Conservation (phyloP, 2,888 invertebrate genomes). For the Dichetophora obliterata region DNA sequence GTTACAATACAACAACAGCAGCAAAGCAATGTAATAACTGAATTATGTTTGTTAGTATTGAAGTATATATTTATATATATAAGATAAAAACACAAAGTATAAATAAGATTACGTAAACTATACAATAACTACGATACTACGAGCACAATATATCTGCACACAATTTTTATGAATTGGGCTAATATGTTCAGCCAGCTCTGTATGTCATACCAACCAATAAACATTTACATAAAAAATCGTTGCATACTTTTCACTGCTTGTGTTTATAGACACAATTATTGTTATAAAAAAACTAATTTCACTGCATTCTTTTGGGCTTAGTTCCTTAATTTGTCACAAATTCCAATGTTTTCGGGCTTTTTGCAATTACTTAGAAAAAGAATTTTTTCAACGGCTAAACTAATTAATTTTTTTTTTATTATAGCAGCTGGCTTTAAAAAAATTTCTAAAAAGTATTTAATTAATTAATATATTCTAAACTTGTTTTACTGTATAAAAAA, state of each 20-base stretch:
- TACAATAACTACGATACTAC: not conserved
- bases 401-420: not conserved
- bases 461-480: not conserved
- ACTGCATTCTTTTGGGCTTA: constrained; percentile 39
- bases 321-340: too few species aligned
- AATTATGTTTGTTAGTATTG: constrained; percentile 31
- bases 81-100: not conserved
- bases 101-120: not conserved
- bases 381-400: too few species aligned
- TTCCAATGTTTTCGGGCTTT: too few species aligned
- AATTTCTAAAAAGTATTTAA: constrained; percentile 5
- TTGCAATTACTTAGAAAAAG: too few species aligned
- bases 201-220: not conserved
- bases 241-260: too few species aligned
- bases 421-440: not conserved
- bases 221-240: not conserved
- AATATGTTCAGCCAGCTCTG: not conserved
- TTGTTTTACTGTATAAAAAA: constrained; percentile 19
- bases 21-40: constrained; percentile 8
- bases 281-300: not conserved
- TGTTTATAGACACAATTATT: too few species aligned
- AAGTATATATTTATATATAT: not conserved
- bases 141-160: not conserved
- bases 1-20: not conserved
- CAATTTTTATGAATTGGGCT: not conserved